Conservation (phyloP, 2,113 vertebrate species). For the Cyprinodon tularosa region DNA sequence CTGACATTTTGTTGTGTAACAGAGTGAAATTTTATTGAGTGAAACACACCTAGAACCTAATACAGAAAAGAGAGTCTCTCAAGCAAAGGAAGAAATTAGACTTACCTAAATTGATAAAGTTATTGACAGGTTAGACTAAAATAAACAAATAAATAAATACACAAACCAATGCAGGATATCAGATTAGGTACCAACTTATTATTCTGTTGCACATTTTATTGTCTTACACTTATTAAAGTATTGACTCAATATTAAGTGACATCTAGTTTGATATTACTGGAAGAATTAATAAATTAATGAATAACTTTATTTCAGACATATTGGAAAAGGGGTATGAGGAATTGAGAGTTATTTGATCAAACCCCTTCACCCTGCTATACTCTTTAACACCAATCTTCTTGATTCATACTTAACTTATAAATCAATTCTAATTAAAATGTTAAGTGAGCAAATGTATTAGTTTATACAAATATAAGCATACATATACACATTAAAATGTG, state of each 20-base stretch:
- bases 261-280: not conserved
- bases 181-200: not conserved
- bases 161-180: not conserved
- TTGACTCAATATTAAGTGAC: not conserved
- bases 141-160: constrained; percentile 24
- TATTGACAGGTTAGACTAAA: constrained; percentile 1
- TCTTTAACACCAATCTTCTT: no score
- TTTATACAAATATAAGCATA: no score
- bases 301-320: no score
- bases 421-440: no score
- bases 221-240: constrained; percentile 1
- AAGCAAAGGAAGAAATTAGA: constrained; percentile 19
- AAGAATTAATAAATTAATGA: no score
- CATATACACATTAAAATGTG: no score
- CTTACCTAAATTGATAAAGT: not conserved
- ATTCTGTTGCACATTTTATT: not conserved
- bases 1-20: constrained; percentile 31
- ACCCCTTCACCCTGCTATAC: no score
- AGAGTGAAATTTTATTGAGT: not conserved
- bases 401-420: no score
- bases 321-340: no score
- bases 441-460: no score
- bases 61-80: constrained; percentile 19
- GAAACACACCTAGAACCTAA: not conserved
- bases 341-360: no score